Evolutionary conservation across 2,888 invertebrate species (phyloP).

Genomic region (Diloba caeruleocephala): DNA sequence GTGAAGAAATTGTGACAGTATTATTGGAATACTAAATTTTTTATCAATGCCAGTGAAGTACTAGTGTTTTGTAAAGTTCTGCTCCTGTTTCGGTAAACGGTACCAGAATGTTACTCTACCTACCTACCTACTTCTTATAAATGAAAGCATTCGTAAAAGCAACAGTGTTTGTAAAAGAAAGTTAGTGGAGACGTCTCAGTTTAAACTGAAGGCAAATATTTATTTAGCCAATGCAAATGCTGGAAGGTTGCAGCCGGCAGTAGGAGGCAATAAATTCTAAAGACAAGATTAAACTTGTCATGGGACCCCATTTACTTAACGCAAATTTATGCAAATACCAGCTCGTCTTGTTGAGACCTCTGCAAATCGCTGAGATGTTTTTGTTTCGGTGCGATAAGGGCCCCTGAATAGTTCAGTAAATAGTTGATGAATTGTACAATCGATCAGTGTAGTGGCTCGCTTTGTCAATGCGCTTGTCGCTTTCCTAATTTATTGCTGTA

Average conservation of each 20-base stretch:
- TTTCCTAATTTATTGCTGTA: constrained; percentile 27
- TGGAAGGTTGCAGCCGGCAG: constrained; percentile 72
- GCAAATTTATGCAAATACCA: constrained; percentile 88
- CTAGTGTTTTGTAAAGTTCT: too few relatives aligned
- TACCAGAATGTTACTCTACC: too few relatives aligned
- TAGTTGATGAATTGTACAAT: constrained; percentile 56
- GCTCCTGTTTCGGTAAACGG: too few relatives aligned
- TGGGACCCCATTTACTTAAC: constrained; percentile 88
- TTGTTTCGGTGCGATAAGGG: constrained; percentile 69
- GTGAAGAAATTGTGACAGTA: too few relatives aligned
- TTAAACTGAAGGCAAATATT: constrained; percentile 78
- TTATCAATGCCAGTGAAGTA: too few relatives aligned
- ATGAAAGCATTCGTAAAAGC: constrained; percentile 28
- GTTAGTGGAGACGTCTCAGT: constrained; percentile 59
- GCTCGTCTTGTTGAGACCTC: constrained; percentile 73
- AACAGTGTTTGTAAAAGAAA: constrained; percentile 54
- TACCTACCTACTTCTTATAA: constrained; percentile 20
- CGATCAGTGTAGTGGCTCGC: constrained; percentile 51
- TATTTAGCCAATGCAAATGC: constrained; percentile 80
- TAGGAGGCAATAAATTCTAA: constrained; percentile 84
- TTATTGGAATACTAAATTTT: too few relatives aligned
- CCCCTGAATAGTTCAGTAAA: constrained; percentile 60
- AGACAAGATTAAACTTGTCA: constrained; percentile 89
- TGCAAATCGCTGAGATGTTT: constrained; percentile 74
- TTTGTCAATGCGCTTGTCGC: constrained; percentile 46